Base-by-base conservation (phyloP, 2,888 invertebrate species). In the Mantis religiosa region DNA sequence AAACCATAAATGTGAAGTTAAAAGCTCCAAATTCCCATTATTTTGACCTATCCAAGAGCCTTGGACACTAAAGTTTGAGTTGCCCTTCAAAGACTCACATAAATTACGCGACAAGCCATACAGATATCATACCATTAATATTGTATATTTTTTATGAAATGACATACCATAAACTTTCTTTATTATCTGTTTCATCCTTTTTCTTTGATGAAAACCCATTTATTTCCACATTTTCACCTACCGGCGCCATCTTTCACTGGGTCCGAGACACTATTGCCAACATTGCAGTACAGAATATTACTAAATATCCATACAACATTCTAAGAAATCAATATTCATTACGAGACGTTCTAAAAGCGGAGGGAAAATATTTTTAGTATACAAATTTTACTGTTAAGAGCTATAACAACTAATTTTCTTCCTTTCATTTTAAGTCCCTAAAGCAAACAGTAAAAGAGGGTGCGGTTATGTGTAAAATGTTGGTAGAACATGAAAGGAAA, bases 151-250 rank as follows among this genome's bases (percentile, higher is more conserved):
- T 83, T 83, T 20, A 6, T 27, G 83, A 30, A 41, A 85, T 87
- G 28, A 85, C 92, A 88, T 95, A 95, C 96, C 96, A 96, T 93
- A 96, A 93, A 93, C 95, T 96, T 92, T 96, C 95, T 93, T 95
- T 95, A 92, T 93, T 94, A 91, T 95, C 95, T 91, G 93, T 93
- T 91, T 95, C 95, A 91, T 95, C 95, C 94, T 95, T 95, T 93
- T 95, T 95, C 94, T 94, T 95, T 83, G 90, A 89, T 83, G 89
- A 88, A 90, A 90, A 88, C 83, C 90, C 90, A 84, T 90, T 90
- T 54, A 89, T 83, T n/a, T 90, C 90, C 81, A 90, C 89, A 88
- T 87, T 90, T 87, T 90, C 91, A 82, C 83, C 89, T 54, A 90
- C 89, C 83, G 91, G 91, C 90, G 91, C 91, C 91, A 91, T 91